Base-by-base conservation (phyloP, 64 coral and sea anemone species). In the Pocillopora damicornis region DNA sequence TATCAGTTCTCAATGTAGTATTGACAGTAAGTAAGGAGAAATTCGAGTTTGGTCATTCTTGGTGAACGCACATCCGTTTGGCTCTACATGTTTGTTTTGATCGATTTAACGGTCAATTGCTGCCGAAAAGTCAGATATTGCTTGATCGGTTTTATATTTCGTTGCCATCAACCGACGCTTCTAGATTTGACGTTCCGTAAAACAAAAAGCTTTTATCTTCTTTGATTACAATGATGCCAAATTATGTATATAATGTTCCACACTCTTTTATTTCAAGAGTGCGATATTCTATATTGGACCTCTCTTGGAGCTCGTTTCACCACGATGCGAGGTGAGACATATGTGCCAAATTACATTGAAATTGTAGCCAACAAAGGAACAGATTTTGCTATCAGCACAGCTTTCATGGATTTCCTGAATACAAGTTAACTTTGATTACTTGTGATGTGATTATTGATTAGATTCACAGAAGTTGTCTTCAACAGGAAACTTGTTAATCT, bases 61-160 rank as follows among this genome's bases (percentile, higher is more conserved):
- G 17, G 0, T 11, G 11, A 17, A 57, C 17, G 13, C 9, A 2
- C 36, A 72, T 17, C 22, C 11, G 9, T 42, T 42, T 17, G 35
- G 18, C 61, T 22, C 22, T 12, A 35, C 15, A 42, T 42, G 61
- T 83, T 83, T 83, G 18, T 66, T 83, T 83, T 45, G 35, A 37
- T n/a, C 81, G 64, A 85, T 85, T 85, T 58, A 71, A 85, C 81
- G 81, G 20, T 85, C 81, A 85, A 85, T 85, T 85, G 81, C 81
- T 85, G 81, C 25, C 81, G 25, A 83, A 85, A 65, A 66, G 62
- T 1, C 18, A 58, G 18, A 58, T 77, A 77, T 77, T 51, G 75
- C 22, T 73, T 16, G 37, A 37, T 23, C 1, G 16, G 11, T 67
- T 20, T 37, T 51, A 42, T 83, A 51, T 36, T 36, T 83, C 23